phyloP scores from a whole-genome alignment of 2,888 invertebrate species.

The Cantharis rufa region DNA sequence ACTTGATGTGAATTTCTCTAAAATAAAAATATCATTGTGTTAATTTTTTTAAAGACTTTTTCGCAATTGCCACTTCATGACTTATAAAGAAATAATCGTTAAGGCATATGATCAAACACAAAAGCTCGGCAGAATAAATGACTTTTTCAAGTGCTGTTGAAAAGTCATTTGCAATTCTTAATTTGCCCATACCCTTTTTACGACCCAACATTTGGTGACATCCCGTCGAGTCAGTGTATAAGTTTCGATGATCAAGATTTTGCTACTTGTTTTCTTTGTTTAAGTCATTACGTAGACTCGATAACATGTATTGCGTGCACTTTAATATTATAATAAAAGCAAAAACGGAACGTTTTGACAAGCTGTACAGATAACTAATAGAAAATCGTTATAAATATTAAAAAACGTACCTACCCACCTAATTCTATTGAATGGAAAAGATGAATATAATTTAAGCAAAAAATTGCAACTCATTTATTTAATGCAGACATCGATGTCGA shows the following conservation, averaged over 20 bases:
- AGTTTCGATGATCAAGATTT: neutral
- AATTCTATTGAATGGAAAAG: neutral
- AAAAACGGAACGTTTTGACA: neutral
- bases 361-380: neutral
- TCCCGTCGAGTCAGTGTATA: conserved; percentile 18
- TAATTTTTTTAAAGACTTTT: neutral
- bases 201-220: conserved; percentile 20
- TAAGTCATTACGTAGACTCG: neutral
- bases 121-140: conserved; percentile 8
- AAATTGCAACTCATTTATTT: conserved; percentile 24
- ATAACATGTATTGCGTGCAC: neutral
- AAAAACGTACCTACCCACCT: neutral
- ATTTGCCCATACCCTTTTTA: conserved; percentile 24
- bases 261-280: neutral
- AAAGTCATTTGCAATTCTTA: conserved; percentile 30
- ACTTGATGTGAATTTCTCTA: neutral
- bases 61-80: neutral
- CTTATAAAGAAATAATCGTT: conserved; percentile 20
- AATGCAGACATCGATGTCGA: conserved; percentile 19
- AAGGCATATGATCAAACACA: conserved; percentile 18
- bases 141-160: conserved; percentile 19
- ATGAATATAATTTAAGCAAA: neutral
- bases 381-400: neutral
- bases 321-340: neutral
- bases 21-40: neutral